Base-by-base conservation (phyloP, 2,888 invertebrate genomes). In the Colostygia pectinataria region DNA sequence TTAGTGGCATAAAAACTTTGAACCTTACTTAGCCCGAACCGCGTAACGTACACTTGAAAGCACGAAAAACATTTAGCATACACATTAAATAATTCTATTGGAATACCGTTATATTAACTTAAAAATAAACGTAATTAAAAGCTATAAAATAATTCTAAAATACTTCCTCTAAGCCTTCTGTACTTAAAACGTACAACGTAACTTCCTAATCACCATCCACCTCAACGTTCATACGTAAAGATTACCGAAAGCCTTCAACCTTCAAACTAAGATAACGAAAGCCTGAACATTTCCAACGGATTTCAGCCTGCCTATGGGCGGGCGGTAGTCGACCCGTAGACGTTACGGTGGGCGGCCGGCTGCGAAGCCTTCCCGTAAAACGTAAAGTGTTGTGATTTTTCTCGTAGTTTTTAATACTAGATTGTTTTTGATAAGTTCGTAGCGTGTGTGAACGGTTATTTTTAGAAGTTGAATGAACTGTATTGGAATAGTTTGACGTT, bases 311-410 rank as follows among this genome's bases (percentile, higher is more conserved):
- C 25, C 39, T 34, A 7, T 37, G 69, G 80, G 76, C 79, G 81
- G 75, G 77, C 85, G 83, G 80, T 80, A 84, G 87, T 86, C 61
- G 62, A 57, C 64, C 66, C 64, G 57, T 52, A 51, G 68, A 61
- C 73, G 76, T 66, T 59, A 71, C 62, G 65, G 59, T 51, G 75
- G 79, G 76, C 79, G 81, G 83, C 68, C 73, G 79, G 62, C 59
- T 63, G 54, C 55, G 52, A 66, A 71, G 66, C 72, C 73, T 71
- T 37, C 36, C 55, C 51, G 55, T 51, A 50, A 54, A 54, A 45
- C 55, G 51, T 50, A 50, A 48, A 53, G 61, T 68, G 66, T 61
- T 61, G 66, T 65, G 63, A 61, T 61, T 56, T 32, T 48, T 41
- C 38, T 13, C 46, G 46, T 38, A 56, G 44, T 43, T 42, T 34